Evolutionary conservation across 1,140 invertebrate genomes (phyloP).

Genomic region (Tetramorium alpestre): DNA sequence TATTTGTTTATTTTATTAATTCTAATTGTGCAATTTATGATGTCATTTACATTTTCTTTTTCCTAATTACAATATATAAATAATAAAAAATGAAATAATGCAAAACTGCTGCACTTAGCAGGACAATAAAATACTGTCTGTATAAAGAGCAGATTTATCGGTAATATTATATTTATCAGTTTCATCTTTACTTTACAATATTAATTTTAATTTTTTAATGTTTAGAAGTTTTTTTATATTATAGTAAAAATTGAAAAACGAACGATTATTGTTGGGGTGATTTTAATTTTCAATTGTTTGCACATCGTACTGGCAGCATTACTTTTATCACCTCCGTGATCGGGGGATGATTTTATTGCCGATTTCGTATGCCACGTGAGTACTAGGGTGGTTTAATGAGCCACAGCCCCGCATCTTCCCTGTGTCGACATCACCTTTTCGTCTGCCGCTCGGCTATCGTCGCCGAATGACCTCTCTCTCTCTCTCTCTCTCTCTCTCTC

Average conservation of each 20-base stretch:
- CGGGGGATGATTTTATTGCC: constrained; percentile 82
- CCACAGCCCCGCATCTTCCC: constrained; percentile 56
- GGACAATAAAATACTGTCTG: not conserved
- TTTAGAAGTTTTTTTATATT: not conserved
- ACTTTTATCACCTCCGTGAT: constrained; percentile 79
- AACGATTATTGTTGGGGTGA: not conserved
- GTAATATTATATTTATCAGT: not conserved
- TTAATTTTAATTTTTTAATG: not conserved
- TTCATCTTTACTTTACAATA: not conserved
- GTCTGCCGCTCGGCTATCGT: constrained; percentile 34
- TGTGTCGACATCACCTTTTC: constrained; percentile 45
- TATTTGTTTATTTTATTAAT: not conserved
- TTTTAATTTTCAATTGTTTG: constrained; percentile 64
- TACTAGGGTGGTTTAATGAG: constrained; percentile 82
- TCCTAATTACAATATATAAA: not conserved
- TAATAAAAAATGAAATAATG: not conserved
- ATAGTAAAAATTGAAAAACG: not conserved
- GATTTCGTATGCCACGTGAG: constrained; percentile 79
- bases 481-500: constrained; percentile 68
- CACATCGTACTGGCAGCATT: constrained; percentile 16
- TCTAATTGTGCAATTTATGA: not conserved
- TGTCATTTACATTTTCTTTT: not conserved
- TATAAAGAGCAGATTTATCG: not conserved
- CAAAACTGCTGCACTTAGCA: not conserved
- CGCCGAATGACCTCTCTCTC: constrained; percentile 66